Conservation (phyloP, 2,797 vertebrate species). For the Centropyge bicolor region DNA sequence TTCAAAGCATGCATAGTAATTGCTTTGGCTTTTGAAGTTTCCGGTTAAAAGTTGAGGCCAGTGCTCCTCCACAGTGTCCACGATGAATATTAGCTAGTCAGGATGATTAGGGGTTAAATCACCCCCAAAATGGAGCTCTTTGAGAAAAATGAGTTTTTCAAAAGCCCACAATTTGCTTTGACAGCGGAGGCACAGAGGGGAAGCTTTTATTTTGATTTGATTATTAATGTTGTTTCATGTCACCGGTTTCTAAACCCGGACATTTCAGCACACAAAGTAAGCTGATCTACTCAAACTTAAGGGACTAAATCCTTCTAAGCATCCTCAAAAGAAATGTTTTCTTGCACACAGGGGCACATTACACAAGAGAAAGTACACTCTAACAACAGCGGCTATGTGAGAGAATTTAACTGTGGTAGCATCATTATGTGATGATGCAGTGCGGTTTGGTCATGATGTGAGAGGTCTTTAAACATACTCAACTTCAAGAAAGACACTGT, state of each 20-base stretch:
- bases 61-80: conserved; percentile 57
- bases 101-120: conserved; percentile 72
- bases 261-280: conserved; percentile 55
- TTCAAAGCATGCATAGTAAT: conserved; percentile 81
- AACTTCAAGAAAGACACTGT: too few relatives aligned
- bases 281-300: conserved; percentile 48
- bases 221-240: conserved; percentile 77
- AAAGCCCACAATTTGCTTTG: conserved; percentile 75
- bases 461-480: not conserved
- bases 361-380: conserved; percentile 21
- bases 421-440: not conserved
- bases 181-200: conserved; percentile 67
- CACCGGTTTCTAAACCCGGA: conserved; percentile 53
- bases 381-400: not conserved
- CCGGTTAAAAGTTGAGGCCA: conserved; percentile 61
- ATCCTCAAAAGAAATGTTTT: conserved; percentile 67
- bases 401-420: not conserved
- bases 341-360: conserved; percentile 53
- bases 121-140: conserved; percentile 59
- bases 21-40: conserved; percentile 79
- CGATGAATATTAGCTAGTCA: conserved; percentile 67
- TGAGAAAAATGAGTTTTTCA: conserved; percentile 59
- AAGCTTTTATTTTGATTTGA: conserved; percentile 80
- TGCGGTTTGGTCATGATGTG: not conserved
- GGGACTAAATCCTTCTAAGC: conserved; percentile 54